These are phyloP conservation scores for Phocides pigmalion DNA, from an alignment of 1,140 invertebrate species.

Conservation along the genomic window DNA sequence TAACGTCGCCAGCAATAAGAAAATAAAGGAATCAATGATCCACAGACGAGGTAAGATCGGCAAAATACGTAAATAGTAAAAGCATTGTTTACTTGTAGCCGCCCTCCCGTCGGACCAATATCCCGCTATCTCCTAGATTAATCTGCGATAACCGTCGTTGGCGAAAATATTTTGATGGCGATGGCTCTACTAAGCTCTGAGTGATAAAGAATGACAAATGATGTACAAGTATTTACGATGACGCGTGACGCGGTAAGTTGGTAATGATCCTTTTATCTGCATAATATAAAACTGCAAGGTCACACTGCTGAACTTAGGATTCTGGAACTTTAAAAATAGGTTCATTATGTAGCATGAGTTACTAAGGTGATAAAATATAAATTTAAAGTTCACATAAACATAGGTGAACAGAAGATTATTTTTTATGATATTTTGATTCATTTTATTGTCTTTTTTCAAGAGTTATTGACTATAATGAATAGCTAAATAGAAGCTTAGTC, in stretches of 20 bases:
- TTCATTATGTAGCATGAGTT: too few species aligned
- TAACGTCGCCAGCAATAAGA: not conserved
- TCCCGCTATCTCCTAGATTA: not conserved
- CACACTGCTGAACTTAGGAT: too few species aligned
- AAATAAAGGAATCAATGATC: not conserved
- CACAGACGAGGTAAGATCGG: not conserved
- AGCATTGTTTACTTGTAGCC: not conserved
- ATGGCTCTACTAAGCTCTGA: not conserved
- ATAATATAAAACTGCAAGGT: too few species aligned
- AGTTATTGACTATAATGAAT: too few species aligned
- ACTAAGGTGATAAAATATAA: too few species aligned
- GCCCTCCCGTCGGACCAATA: not conserved
- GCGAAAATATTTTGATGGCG: not conserved
- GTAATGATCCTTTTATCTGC: too few species aligned
- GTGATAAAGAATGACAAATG: conserved; percentile 5
- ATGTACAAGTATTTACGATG: not conserved
- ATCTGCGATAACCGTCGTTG: not conserved
- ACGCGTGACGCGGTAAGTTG: not conserved
- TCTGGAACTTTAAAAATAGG: too few species aligned
- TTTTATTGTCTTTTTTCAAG: too few species aligned
- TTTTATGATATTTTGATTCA: too few species aligned
- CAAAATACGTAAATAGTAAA: not conserved
- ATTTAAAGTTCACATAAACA: too few species aligned
- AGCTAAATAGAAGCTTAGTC: too few species aligned
- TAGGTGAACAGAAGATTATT: too few species aligned